Evolutionary conservation across 2,797 vertebrate genomes (phyloP).

Genomic region (Darevskia nairensis): DNA sequence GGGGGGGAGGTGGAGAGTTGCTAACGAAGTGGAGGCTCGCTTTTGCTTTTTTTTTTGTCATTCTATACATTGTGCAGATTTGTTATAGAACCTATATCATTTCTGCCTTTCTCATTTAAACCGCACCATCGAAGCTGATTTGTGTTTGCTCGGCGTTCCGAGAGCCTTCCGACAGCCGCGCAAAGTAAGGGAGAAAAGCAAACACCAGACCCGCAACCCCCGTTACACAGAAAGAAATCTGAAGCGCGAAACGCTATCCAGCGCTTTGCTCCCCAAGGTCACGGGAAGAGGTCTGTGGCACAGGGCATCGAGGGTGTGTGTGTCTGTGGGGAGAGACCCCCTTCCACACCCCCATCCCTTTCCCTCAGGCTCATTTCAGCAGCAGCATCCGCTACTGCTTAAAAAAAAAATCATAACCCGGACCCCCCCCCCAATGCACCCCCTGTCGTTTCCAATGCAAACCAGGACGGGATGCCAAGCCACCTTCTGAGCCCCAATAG

Average conservation of each 20-base stretch:
- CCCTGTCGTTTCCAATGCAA: not conserved
- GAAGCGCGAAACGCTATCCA: not conserved
- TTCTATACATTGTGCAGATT: not conserved
- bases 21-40: not conserved
- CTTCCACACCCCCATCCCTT: fast-evolving
- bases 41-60: not conserved
- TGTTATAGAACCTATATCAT: not conserved
- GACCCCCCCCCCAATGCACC: not conserved
- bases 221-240: not conserved
- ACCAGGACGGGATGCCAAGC: not conserved
- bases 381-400: not conserved
- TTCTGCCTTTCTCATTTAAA: too few species aligned
- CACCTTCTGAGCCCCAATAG: not conserved
- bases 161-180: not conserved
- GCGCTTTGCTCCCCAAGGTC: conserved; percentile 10
- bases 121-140: not conserved
- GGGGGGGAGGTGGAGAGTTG: too few species aligned
- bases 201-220: not conserved
- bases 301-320: too few species aligned
- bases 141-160: not conserved
- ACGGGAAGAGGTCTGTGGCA: not conserved
- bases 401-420: not conserved
- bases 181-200: not conserved
- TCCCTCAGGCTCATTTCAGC: not conserved
- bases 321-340: not conserved